Percentiles rank a stretch among this genome's conserved stretches.
Conservation (phyloP, 2,797 vertebrate species). For the Lepidocolaptes lacrymiger region DNA sequence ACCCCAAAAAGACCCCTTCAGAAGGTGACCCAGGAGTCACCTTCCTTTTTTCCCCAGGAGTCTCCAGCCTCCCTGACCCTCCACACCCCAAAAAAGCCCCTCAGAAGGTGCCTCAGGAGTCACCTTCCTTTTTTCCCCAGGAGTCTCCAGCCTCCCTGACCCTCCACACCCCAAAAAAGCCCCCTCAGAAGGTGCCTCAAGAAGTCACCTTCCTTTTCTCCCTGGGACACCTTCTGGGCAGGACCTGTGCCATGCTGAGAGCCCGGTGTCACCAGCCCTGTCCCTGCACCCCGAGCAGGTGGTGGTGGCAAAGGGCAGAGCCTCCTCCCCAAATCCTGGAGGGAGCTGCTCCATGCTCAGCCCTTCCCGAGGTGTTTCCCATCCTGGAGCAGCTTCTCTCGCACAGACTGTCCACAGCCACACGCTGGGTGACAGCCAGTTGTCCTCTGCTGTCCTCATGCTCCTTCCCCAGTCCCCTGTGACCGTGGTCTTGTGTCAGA, state of each 20-base stretch:
- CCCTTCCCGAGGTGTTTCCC: not conserved
- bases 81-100: not conserved
- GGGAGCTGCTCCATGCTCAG: not conserved
- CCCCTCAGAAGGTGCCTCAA: not conserved
- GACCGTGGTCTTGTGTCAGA: accelerated
- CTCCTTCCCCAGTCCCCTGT: not conserved
- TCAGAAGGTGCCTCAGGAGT: not conserved
- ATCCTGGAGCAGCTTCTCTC: not conserved
- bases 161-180: not conserved
- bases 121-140: not conserved
- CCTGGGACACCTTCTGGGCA: not conserved
- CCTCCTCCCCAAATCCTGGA: not conserved
- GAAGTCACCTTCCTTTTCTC: not conserved
- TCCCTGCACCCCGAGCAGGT: accelerated
- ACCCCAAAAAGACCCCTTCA: not conserved
- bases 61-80: not conserved
- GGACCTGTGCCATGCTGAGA: accelerated
- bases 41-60: not conserved
- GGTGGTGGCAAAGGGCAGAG: not conserved
- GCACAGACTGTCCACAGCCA: not conserved
- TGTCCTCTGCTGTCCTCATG: accelerated
- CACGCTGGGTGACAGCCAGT: not conserved
- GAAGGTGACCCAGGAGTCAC: not conserved
- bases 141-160: not conserved
- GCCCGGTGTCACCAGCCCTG: accelerated